Evolutionary conservation across 2,888 invertebrate genomes (phyloP), one percentile per base, ranked within the genome.

Genomic region (Scaptomyza cyrtandrae): DNA sequence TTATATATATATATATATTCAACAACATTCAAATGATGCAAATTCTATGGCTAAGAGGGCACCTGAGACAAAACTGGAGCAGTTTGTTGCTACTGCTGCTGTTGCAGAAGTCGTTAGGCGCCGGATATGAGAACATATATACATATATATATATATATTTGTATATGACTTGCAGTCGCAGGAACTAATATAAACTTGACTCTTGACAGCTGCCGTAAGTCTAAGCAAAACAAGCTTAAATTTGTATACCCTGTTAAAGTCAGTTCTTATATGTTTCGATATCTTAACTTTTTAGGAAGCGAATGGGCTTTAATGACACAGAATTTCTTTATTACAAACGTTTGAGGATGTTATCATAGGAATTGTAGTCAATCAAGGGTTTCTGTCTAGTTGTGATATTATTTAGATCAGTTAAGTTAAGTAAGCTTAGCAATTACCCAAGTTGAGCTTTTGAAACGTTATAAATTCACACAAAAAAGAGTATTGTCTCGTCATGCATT

Each of bases 101-200:
- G 50, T 24, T 37, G 11, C 16, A 54, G 39, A 56, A 53, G 35
- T 57, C 65, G 41, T 73, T 73, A 67, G 50, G 52, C 33, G 54
- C 55, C 52, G 78, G 71, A 77, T 64, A 77, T 77, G 71, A 74
- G 63, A 60, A 61, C 41, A 19, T 52, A 46, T 39, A 45, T 16
- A 10, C 52, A 29, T 33, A 10, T 63, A 29, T 33, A 33, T 19
- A 9, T 16, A 29, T 39, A n/a, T 16, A 39, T 19, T 16, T 29
- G 41, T 73, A 72, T 66, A 50, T 16, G 59, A 35, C 35, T 54
- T 24, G 41, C 46, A 52, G 24, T 27, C 14, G 37, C 37, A 44
- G 60, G 44, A 72, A 60, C 53, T 46, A 73, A 68, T 68, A 72
- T 55, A 62, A 62, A 49, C 58, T 61, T 53, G 31, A 9, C 54